Evolutionary conservation across 1,140 invertebrate species (phyloP).

Genomic region (Drosophila santomea): DNA sequence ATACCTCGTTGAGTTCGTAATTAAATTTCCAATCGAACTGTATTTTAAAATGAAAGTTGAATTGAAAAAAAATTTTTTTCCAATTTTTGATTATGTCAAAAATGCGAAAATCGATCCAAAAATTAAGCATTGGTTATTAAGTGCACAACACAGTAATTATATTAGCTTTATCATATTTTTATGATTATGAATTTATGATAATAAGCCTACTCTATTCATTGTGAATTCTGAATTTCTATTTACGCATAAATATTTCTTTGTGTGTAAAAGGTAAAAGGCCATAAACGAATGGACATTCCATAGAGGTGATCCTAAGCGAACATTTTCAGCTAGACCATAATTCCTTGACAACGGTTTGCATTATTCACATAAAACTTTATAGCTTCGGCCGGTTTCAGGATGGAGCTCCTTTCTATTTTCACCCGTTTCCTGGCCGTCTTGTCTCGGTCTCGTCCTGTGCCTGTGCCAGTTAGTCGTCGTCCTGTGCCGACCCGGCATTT

Average conservation of each 20-base stretch:
- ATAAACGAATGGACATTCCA: conserved; percentile 35
- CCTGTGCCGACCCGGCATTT: conserved; percentile 47
- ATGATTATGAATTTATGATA: too few species aligned
- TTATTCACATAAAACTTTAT: conserved; percentile 74
- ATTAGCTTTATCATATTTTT: too few species aligned
- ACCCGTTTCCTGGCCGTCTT: neutral
- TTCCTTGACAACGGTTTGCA: conserved; percentile 75
- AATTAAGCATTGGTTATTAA: too few species aligned
- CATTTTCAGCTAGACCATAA: conserved; percentile 60
- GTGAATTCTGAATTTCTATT: too few species aligned
- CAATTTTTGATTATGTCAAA: too few species aligned
- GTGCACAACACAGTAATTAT: too few species aligned
- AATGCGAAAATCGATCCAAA: too few species aligned
- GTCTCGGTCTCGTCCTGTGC: neutral
- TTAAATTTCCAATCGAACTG: too few species aligned
- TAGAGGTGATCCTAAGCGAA: conserved; percentile 42
- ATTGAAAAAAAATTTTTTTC: too few species aligned
- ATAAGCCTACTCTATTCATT: too few species aligned
- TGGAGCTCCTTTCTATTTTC: conserved; percentile 1
- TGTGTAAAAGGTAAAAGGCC: neutral
- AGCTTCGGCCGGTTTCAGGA: conserved; percentile 16
- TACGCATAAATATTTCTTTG: neutral
- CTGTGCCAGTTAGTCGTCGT: conserved; percentile 3
- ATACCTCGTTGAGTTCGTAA: too few species aligned
- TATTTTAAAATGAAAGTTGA: too few species aligned